Percentiles rank a stretch among this genome's conserved stretches.
phyloP scores from a whole-genome alignment of 2,888 invertebrate species.

The Aromia moschata region DNA sequence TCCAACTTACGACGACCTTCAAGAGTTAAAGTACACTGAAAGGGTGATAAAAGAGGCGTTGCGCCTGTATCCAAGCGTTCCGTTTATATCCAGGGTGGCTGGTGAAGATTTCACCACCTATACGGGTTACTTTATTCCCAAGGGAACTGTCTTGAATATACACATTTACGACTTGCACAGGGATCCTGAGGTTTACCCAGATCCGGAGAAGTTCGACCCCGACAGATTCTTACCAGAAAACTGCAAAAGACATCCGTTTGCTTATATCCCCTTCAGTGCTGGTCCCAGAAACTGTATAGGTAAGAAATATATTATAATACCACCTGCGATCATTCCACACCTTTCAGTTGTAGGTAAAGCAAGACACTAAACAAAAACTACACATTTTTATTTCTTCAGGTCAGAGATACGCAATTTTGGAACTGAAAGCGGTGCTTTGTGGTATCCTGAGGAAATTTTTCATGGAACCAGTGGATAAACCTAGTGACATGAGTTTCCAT shows the following conservation, averaged over 20 bases:
- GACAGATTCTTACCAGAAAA: conserved; percentile 74
- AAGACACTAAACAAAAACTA: too few relatives aligned
- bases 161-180: conserved; percentile 72
- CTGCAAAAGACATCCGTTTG: conserved; percentile 67
- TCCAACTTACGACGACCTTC: conserved; percentile 51
- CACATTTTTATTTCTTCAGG: conserved; percentile 66
- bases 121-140: conserved; percentile 61
- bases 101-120: conserved; percentile 40
- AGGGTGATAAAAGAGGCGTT: conserved; percentile 40
- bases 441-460: conserved; percentile 66
- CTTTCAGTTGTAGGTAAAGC: too few relatives aligned
- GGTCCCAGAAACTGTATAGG: conserved; percentile 75
- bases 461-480: conserved; percentile 63
- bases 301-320: too few relatives aligned
- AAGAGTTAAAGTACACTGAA: conserved; percentile 56
- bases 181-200: conserved; percentile 68
- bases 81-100: conserved; percentile 42
- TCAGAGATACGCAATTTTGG: conserved; percentile 72
- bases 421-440: conserved; percentile 69
- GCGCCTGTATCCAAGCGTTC: conserved; percentile 37
- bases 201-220: conserved; percentile 73
- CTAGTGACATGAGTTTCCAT: conserved; percentile 61
- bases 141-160: conserved; percentile 64
- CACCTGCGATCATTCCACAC: too few relatives aligned
- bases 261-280: conserved; percentile 73